Conservation (phyloP, 2,797 vertebrate genomes). For the Uromys caudimaculatus region DNA sequence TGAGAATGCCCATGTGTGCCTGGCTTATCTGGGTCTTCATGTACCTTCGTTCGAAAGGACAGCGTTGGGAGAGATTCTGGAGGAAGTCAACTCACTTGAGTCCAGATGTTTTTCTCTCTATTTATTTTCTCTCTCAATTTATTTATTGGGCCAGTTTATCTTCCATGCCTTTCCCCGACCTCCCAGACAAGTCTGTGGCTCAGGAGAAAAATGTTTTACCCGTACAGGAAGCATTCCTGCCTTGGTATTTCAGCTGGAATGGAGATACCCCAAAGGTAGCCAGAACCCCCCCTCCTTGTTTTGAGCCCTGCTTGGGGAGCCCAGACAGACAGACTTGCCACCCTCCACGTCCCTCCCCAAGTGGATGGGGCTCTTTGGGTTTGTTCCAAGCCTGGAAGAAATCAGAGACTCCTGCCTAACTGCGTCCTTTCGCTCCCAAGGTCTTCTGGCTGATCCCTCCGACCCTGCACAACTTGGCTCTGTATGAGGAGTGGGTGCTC, state of each 20-base stretch:
- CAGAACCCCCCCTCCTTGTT: background rate
- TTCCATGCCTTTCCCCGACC: background rate
- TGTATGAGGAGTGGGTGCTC: constrained; percentile 98
- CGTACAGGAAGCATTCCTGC: background rate
- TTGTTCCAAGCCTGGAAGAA: background rate
- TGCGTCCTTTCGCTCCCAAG: constrained; percentile 85
- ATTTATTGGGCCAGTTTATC: constrained; percentile 65
- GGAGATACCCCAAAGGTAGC: background rate
- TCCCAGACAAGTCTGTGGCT: constrained; percentile 1
- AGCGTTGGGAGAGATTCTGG: constrained; percentile 43
- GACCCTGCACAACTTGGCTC: constrained; percentile 94
- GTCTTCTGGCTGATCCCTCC: constrained; percentile 99
- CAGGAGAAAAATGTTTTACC: background rate
- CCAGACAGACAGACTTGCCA: background rate
- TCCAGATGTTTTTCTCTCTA: constrained; percentile 60
- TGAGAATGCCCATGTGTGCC: background rate
- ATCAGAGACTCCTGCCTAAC: background rate
- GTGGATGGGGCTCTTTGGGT: background rate
- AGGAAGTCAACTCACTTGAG: constrained; percentile 34
- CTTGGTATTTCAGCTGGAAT: background rate
- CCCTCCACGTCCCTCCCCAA: accelerated
- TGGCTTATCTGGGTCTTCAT: background rate
- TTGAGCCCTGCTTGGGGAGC: background rate
- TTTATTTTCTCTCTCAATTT: too few relatives aligned
- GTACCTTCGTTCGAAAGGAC: background rate